Conservation (phyloP, 2,113 vertebrate species). For the Sardina pilchardus region DNA sequence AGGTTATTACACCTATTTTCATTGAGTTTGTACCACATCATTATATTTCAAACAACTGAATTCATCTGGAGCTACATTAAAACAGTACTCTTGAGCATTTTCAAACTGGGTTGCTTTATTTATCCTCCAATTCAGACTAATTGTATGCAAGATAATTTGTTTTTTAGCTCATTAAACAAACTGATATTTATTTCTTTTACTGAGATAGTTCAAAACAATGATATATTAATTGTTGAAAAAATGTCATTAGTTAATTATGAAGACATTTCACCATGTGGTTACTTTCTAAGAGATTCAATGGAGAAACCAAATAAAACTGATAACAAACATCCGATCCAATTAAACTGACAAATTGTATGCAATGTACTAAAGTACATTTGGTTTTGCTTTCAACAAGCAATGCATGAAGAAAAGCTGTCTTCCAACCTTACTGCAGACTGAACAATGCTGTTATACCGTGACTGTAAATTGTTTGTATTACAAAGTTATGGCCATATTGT, state of each 20-base stretch:
- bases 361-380: not conserved
- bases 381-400: not conserved
- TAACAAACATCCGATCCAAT: not conserved
- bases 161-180: slow-evolving; percentile 8
- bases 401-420: not conserved
- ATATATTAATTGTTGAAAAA: not conserved
- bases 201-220: not conserved
- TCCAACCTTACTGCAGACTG: not conserved
- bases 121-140: slow-evolving; percentile 7
- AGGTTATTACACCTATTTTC: not conserved
- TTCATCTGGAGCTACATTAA: not conserved
- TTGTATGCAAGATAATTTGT: not conserved
- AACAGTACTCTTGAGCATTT: not conserved
- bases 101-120: not conserved
- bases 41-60: slow-evolving; percentile 6
- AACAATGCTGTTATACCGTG: not conserved
- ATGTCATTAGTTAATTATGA: not conserved
- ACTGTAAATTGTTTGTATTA: slow-evolving; percentile 16
- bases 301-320: not conserved
- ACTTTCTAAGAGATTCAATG: not conserved
- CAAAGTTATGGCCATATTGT: not conserved
- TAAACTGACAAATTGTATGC: not conserved
- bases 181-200: not conserved
- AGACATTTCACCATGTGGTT: not conserved
- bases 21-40: not conserved